phyloP scores from a whole-genome alignment of 2,888 invertebrate genomes.

The Drosophila kuntzei region DNA sequence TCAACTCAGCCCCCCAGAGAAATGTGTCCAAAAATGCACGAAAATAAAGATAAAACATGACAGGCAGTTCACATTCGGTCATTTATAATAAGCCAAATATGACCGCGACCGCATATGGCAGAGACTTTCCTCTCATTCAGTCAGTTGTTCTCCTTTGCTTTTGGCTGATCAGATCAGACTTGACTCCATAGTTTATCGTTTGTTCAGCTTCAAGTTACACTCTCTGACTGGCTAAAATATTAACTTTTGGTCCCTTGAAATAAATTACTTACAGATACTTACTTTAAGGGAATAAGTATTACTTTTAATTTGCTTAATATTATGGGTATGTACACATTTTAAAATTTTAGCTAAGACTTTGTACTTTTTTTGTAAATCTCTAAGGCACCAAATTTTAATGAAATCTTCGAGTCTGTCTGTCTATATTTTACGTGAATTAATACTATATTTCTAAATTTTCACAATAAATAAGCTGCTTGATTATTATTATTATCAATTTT shows the following conservation, averaged over 20 bases:
- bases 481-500: too few relatives aligned
- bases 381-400: too few relatives aligned
- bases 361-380: too few relatives aligned
- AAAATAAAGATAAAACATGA: constrained; percentile 81
- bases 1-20: constrained; percentile 23
- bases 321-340: neutral
- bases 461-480: too few relatives aligned
- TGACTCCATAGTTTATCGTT: constrained; percentile 51
- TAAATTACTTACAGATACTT: neutral
- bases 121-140: constrained; percentile 8
- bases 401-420: too few relatives aligned
- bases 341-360: too few relatives aligned
- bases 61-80: constrained; percentile 80
- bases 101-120: constrained; percentile 68
- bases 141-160: neutral
- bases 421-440: too few relatives aligned
- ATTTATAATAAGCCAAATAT: constrained; percentile 78
- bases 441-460: too few relatives aligned
- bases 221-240: constrained; percentile 2
- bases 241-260: neutral
- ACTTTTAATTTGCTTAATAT: neutral
- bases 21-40: constrained; percentile 73
- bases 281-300: neutral
- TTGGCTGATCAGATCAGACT: constrained; percentile 10
- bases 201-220: constrained; percentile 5